These are phyloP conservation scores for Cladopsammia gracilis DNA, from an alignment of 64 coral and sea anemone genomes.

Conservation along the genomic window DNA sequence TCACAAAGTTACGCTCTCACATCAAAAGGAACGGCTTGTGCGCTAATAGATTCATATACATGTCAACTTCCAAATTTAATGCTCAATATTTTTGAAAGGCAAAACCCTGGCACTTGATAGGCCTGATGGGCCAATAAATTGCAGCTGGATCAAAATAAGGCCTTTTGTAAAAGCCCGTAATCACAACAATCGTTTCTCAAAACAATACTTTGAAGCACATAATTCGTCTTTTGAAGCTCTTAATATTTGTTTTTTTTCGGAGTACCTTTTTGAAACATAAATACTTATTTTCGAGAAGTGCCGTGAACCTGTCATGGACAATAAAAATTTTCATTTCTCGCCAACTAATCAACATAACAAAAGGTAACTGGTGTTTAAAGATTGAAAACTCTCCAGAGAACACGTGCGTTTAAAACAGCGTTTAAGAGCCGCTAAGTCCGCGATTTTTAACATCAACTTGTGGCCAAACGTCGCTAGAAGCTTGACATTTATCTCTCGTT, in stretches of 20 bases:
- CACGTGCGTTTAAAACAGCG: not conserved
- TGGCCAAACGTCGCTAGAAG: not conserved
- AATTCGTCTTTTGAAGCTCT: not conserved
- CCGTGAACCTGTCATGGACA: conserved; percentile 16
- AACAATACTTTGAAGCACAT: not conserved
- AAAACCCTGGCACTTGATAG: not conserved
- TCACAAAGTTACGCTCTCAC: conserved; percentile 41
- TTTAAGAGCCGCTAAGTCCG: not conserved
- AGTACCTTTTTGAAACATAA: not conserved
- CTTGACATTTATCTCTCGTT: conserved; percentile 31
- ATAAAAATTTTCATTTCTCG: conserved; percentile 34
- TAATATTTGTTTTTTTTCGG: conserved; percentile 33
- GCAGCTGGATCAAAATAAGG: conserved; percentile 3
- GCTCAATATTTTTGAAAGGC: conserved; percentile 17
- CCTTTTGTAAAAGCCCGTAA: not conserved
- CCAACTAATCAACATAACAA: conserved; percentile 57
- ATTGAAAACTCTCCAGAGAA: not conserved
- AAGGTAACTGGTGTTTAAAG: conserved; percentile 17
- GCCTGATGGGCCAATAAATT: conserved; percentile 3
- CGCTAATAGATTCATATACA: conserved; percentile 35
- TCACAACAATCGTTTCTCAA: not conserved
- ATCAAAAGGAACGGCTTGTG: conserved; percentile 44
- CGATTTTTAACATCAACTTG: not conserved
- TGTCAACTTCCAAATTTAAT: conserved; percentile 18
- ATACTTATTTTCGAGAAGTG: not conserved